These are phyloP conservation scores for Strix aluco DNA, from an alignment of 2,113 vertebrate genomes.

Conservation along the genomic window DNA sequence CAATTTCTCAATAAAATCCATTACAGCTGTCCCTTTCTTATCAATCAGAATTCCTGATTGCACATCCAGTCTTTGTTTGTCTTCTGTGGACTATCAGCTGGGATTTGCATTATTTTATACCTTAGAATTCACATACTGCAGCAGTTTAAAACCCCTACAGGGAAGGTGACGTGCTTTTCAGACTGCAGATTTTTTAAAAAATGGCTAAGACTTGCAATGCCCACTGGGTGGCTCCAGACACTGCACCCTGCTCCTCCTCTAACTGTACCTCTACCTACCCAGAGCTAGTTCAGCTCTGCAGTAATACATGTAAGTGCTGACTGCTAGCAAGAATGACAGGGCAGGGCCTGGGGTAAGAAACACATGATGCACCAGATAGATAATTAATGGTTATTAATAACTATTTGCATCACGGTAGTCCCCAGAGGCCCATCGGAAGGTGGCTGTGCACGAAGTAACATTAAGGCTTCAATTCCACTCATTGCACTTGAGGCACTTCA, in stretches of 20 bases:
- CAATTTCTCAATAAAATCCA: neutral
- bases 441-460: neutral
- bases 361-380: neutral
- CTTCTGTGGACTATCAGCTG: neutral
- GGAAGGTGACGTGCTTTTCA: neutral
- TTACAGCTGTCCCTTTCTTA: neutral
- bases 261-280: neutral
- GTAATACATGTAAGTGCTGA: neutral
- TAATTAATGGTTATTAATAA: neutral
- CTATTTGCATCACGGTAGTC: neutral
- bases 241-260: neutral
- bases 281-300: neutral
- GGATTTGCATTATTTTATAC: neutral
- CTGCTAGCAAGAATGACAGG: neutral
- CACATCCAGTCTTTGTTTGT: neutral
- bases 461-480: neutral
- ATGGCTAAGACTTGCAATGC: neutral
- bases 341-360: neutral
- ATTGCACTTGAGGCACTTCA: neutral
- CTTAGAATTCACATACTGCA: neutral
- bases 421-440: neutral
- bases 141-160: neutral
- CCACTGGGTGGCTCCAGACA: slow-evolving; percentile 45
- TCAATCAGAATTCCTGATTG: neutral
- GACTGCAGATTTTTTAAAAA: neutral